Evolutionary conservation across 2,888 invertebrate species (phyloP).

Genomic region (Erebia epiphron): DNA sequence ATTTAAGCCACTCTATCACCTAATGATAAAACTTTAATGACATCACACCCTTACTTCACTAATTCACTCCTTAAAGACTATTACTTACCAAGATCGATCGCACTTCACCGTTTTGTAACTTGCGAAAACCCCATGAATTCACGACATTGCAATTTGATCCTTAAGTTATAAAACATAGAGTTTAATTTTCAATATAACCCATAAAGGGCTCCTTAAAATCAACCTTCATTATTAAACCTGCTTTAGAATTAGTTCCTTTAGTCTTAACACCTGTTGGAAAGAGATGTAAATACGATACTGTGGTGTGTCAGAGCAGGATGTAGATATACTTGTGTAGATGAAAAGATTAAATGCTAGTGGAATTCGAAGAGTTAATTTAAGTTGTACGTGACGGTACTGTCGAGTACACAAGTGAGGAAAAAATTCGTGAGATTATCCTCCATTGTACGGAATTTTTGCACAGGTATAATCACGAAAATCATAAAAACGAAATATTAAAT

Average conservation of each 20-base stretch:
- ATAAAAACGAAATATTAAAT: no score
- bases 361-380: slow-evolving; percentile 43
- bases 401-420: slow-evolving; percentile 24
- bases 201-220: slow-evolving; percentile 19
- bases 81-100: slow-evolving; percentile 32
- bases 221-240: slow-evolving; percentile 32
- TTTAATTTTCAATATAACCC: not conserved
- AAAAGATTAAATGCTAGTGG: slow-evolving; percentile 39
- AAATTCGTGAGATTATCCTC: not conserved
- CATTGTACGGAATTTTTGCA: not conserved
- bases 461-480: no score
- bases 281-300: slow-evolving; percentile 5
- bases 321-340: slow-evolving; percentile 37
- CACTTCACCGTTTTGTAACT: not conserved
- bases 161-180: not conserved
- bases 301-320: slow-evolving; percentile 1
- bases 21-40: slow-evolving; percentile 32
- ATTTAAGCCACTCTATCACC: not conserved
- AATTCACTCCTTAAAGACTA: slow-evolving; percentile 24
- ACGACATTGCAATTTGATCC: not conserved
- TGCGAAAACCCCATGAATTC: slow-evolving; percentile 7
- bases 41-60: slow-evolving; percentile 11
- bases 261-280: slow-evolving; percentile 19
- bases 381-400: slow-evolving; percentile 46
- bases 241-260: slow-evolving; percentile 32